phyloP scores from a whole-genome alignment of 35 echinoderm and acorn worm genomes.

The Strongylocentrotus purpuratus region DNA sequence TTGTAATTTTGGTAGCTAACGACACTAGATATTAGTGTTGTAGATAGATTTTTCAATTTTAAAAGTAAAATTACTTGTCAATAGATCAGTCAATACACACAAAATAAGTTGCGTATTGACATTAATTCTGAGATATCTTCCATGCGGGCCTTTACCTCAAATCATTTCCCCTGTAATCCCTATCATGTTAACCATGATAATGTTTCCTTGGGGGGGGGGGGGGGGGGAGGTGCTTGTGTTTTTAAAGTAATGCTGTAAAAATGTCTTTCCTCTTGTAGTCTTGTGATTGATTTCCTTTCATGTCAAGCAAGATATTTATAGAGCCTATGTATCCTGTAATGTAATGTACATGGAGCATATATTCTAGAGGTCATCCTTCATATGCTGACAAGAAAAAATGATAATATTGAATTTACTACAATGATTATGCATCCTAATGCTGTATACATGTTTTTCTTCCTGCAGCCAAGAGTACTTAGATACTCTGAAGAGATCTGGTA shows the following conservation, averaged over 20 bases:
- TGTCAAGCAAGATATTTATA: neutral
- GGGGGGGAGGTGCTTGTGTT: too few species aligned
- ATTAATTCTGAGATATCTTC: too few species aligned
- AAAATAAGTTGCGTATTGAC: neutral
- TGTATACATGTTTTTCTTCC: neutral
- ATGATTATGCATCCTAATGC: neutral
- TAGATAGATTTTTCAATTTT: neutral
- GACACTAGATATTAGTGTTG: neutral
- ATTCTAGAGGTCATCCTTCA: neutral
- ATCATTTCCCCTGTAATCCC: too few species aligned
- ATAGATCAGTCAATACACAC: neutral
- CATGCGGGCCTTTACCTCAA: too few species aligned
- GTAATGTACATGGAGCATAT: neutral
- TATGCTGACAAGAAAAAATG: neutral
- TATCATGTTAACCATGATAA: too few species aligned
- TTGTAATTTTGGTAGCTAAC: neutral
- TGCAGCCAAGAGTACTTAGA: slow-evolving; percentile 32
- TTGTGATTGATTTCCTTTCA: too few species aligned
- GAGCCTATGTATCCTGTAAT: neutral
- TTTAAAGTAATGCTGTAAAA: too few species aligned
- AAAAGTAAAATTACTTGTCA: neutral
- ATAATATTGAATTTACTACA: neutral
- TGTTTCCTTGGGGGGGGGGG: too few species aligned
- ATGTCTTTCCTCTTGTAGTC: too few species aligned
- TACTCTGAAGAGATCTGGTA: slow-evolving; percentile 13